A percentile compares a stretch with the other conserved stretches of the same genome.
phyloP scores from a whole-genome alignment of 2,113 vertebrate genomes.

The Cyprinodon brontotheroides region DNA sequence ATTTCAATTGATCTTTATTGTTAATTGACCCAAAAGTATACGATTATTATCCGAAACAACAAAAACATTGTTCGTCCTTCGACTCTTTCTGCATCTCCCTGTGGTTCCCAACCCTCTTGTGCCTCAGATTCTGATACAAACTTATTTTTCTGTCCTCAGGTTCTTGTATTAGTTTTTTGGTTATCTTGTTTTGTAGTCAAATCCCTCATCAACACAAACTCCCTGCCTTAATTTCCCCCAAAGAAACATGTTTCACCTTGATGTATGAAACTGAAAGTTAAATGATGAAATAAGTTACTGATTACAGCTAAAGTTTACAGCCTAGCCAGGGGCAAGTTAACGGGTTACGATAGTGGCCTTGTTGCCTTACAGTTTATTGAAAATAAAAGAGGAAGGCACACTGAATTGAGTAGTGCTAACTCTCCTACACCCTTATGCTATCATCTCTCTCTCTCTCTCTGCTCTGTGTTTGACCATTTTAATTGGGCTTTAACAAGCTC shows the following conservation, averaged over 20 bases:
- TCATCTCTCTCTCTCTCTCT: slow-evolving; percentile 30
- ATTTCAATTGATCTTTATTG: slow-evolving; percentile 80
- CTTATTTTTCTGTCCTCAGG: slow-evolving; percentile 50
- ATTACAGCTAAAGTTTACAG: slow-evolving; percentile 58
- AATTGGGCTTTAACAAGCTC: slow-evolving; percentile 82
- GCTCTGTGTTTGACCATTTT: slow-evolving; percentile 68
- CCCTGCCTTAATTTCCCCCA: slow-evolving; percentile 54
- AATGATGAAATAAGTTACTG: slow-evolving; percentile 70
- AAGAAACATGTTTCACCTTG: slow-evolving; percentile 58
- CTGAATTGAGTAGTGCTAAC: slow-evolving; percentile 20
- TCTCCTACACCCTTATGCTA: slow-evolving; percentile 18
- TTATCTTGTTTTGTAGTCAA: slow-evolving; percentile 71
- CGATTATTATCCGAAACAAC: slow-evolving; percentile 67
- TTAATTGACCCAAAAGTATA: slow-evolving; percentile 79
- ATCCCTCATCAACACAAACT: slow-evolving; percentile 62
- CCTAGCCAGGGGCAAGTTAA: slow-evolving; percentile 56
- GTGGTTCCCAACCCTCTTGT: slow-evolving; percentile 53
- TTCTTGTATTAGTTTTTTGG: slow-evolving; percentile 49
- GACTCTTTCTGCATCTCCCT: slow-evolving; percentile 30
- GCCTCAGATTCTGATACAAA: slow-evolving; percentile 59
- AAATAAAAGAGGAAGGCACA: slow-evolving; percentile 10
- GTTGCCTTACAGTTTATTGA: slow-evolving; percentile 65
- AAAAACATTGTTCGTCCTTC: slow-evolving; percentile 69
- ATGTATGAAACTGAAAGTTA: slow-evolving; percentile 67
- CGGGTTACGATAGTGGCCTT: slow-evolving; percentile 20